Percentiles rank a stretch among this genome's conserved stretches.
Conservation (phyloP, 2,797 vertebrate genomes). For the Poliocrania exsul region DNA sequence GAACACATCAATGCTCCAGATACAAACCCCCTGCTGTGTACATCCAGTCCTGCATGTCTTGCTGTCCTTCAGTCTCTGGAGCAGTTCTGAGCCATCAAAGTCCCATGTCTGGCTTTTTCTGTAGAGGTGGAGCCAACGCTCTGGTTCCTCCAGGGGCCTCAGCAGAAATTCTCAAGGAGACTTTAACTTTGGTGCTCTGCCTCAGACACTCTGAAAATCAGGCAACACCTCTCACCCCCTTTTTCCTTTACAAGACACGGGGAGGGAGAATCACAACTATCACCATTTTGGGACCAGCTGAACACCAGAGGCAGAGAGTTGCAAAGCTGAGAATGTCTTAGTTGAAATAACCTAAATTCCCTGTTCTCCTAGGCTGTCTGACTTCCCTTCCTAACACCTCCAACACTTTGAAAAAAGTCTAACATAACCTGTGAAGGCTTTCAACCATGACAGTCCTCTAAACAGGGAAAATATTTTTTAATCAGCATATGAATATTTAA, state of each 20-base stretch:
- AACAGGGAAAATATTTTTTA: neutral
- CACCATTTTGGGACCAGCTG: neutral
- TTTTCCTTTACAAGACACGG: neutral
- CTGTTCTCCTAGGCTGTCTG: neutral
- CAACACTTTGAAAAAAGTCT: neutral
- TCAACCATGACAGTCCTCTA: neutral
- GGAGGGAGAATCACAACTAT: neutral
- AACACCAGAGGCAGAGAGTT: neutral
- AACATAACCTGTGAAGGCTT: neutral
- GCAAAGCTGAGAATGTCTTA: neutral
- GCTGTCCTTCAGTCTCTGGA: neutral
- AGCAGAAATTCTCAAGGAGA: neutral
- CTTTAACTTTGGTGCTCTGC: neutral
- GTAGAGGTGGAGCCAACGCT: neutral
- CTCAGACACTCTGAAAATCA: neutral
- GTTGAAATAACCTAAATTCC: neutral
- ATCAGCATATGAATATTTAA: neutral
- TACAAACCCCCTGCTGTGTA: neutral
- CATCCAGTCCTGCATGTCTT: neutral
- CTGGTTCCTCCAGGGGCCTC: neutral
- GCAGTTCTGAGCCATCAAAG: neutral
- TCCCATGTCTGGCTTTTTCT: neutral
- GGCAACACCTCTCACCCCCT: neutral
- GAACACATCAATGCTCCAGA: neutral
- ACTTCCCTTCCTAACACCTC: neutral